phyloP scores from a whole-genome alignment of 2,113 vertebrate genomes.

The Podarcis cretensis region DNA sequence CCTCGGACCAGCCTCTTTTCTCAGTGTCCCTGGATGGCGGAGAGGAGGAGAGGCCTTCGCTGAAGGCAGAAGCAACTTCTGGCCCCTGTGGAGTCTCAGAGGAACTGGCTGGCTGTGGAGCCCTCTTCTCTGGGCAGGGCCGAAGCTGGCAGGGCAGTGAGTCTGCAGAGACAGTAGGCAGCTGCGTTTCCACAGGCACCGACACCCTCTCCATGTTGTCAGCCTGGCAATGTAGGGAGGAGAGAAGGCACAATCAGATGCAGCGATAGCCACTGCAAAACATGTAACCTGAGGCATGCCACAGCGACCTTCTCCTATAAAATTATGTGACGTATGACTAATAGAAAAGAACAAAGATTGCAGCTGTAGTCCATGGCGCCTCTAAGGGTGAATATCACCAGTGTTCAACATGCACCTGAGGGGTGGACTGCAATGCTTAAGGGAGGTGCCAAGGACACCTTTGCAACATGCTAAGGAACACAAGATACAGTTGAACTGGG shows the following conservation, averaged over 20 bases:
- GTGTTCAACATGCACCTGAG: too few species aligned
- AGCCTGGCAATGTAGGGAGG: constrained; percentile 47
- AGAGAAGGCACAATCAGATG: background rate
- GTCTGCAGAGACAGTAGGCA: background rate
- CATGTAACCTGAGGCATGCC: background rate
- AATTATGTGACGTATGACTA: background rate
- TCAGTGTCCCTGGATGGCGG: constrained; percentile 63
- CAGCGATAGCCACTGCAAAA: background rate
- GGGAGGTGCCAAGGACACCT: background rate
- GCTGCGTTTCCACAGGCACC: constrained; percentile 52
- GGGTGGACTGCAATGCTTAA: background rate
- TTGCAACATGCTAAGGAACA: background rate
- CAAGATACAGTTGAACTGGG: background rate
- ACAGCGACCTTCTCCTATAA: background rate
- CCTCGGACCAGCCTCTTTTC: constrained; percentile 84
- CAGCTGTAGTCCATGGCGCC: background rate
- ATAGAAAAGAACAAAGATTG: background rate
- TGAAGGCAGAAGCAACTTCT: constrained; percentile 30
- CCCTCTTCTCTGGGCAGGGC: constrained; percentile 60
- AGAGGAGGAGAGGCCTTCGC: constrained; percentile 52
- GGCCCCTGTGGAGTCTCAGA: constrained; percentile 28
- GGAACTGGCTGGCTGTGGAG: constrained; percentile 51
- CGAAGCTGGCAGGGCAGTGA: constrained; percentile 39
- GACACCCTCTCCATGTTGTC: constrained; percentile 47
- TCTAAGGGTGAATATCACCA: background rate